These are phyloP conservation scores for Pygmarrhopalites habei DNA, from an alignment of 1,140 invertebrate species.

Conservation along the genomic window DNA sequence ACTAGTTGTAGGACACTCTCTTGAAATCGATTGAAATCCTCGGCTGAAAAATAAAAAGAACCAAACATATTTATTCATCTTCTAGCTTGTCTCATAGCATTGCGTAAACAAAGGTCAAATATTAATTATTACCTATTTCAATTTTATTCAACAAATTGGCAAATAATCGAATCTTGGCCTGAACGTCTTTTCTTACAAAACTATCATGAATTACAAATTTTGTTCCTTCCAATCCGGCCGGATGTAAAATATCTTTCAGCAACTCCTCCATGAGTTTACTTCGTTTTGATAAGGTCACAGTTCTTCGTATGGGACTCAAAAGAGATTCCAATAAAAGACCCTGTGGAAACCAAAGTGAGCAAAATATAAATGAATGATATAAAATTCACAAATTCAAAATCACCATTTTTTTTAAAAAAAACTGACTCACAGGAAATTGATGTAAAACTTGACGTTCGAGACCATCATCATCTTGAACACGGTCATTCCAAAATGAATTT, in stretches of 20 bases:
- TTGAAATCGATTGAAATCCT: too few species aligned
- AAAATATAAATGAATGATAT: not conserved
- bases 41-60: too few species aligned
- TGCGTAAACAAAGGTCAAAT: too few species aligned
- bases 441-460: not conserved
- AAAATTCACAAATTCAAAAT: not conserved
- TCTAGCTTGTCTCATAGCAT: too few species aligned
- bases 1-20: too few species aligned
- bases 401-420: too few species aligned
- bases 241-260: constrained; percentile 5
- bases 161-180: constrained; percentile 12
- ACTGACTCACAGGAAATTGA: not conserved
- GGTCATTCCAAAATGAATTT: not conserved
- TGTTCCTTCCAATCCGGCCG: not conserved
- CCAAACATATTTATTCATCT: too few species aligned
- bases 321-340: constrained; percentile 23
- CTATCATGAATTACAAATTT: constrained; percentile 10
- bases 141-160: constrained; percentile 30
- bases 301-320: constrained; percentile 17
- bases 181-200: too few species aligned
- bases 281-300: constrained; percentile 17
- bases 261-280: constrained; percentile 18
- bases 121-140: constrained; percentile 21
- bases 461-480: not conserved
- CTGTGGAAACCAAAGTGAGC: constrained; percentile 21